phyloP scores from a whole-genome alignment of 1,140 invertebrate species.

The Asobara japonica region DNA sequence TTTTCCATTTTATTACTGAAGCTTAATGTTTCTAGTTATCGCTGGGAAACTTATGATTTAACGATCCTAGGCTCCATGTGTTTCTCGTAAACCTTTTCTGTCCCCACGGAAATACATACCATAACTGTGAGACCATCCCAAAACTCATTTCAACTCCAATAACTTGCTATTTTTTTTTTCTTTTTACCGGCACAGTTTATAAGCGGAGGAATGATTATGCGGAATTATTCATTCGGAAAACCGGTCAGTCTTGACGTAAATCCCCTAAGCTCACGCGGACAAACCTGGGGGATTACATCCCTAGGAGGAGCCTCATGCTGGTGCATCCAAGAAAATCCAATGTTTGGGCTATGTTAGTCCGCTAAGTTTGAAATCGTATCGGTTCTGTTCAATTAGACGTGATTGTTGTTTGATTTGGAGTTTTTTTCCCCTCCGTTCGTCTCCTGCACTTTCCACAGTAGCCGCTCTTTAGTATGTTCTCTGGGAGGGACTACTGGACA shows the following conservation, averaged over 20 bases:
- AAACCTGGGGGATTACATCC: neutral
- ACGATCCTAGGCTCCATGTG: slow-evolving; percentile 24
- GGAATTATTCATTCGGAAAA: neutral
- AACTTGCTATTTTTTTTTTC: neutral
- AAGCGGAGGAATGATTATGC: neutral
- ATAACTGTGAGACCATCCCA: neutral
- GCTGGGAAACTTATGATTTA: neutral
- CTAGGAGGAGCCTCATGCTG: neutral
- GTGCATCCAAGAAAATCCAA: neutral
- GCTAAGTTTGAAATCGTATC: neutral
- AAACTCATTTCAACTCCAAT: neutral
- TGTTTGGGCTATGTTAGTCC: neutral
- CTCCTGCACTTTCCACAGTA: too few species aligned
- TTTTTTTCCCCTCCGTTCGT: too few species aligned
- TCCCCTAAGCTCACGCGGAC: neutral
- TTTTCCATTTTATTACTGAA: too few species aligned
- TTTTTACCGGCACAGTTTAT: neutral
- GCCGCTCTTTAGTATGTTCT: too few species aligned
- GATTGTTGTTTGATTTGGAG: too few species aligned
- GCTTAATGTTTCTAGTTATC: neutral
- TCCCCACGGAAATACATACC: neutral
- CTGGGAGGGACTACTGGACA: too few species aligned
- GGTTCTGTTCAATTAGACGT: too few species aligned
- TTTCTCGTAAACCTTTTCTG: slow-evolving; percentile 22
- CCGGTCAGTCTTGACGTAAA: neutral